phyloP scores from a whole-genome alignment of 2,113 vertebrate species.

The Ariopsis seemanni region DNA sequence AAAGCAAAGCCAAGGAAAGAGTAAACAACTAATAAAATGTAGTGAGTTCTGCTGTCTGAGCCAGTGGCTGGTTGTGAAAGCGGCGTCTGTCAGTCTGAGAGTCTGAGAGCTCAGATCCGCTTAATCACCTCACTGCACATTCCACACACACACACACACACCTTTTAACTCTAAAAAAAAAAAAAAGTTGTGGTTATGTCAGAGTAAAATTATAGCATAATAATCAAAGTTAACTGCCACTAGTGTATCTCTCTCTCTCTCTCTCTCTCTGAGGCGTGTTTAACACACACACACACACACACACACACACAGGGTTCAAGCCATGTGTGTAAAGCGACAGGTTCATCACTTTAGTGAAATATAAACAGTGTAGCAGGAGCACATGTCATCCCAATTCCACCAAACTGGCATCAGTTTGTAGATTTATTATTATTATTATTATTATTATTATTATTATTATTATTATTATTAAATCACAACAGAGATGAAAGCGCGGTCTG shows the following conservation, averaged over 20 bases:
- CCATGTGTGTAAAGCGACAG: background rate
- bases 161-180: background rate
- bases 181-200: background rate
- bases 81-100: constrained; percentile 77
- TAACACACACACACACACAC: background rate
- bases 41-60: constrained; percentile 38
- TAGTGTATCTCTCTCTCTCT: background rate
- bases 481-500: background rate
- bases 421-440: background rate
- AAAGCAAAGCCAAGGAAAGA: background rate
- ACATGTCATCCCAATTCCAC: background rate
- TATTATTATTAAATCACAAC: background rate
- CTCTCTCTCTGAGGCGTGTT: background rate
- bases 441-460: no score
- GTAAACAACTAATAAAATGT: constrained; percentile 17
- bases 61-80: constrained; percentile 61
- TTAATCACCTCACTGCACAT: constrained; percentile 66
- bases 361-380: background rate
- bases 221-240: background rate
- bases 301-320: background rate
- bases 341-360: background rate
- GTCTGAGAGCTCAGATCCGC: constrained; percentile 75
- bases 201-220: background rate
- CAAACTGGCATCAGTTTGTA: background rate
- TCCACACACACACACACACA: background rate